Base-by-base conservation (phyloP, 2,888 invertebrate species). In the Cheilosia variabilis region DNA sequence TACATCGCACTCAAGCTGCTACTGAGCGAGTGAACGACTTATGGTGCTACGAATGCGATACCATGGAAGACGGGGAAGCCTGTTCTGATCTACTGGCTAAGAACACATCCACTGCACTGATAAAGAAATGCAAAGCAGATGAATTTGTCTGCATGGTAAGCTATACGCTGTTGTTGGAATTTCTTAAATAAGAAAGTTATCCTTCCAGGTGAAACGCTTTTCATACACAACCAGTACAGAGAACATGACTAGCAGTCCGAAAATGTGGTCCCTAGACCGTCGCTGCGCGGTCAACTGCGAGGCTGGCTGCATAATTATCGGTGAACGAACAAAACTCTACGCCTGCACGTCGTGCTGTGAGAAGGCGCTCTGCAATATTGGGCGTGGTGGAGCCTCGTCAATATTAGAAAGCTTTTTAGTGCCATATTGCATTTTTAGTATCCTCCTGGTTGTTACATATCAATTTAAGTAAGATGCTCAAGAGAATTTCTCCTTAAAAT, bases 261-360 rank as follows among this genome's bases (percentile, higher is more conserved):
- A 95, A 90, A 95, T 96, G 93, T 97, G 97, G 97, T 95, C 96
- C 0, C 90, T 97, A 76, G 96, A 97, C 91, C 93, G 97, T 13
- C 96, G 96, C 90, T 97, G 97, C 90, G 94, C 96, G 0, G 95
- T 95, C 89, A 95, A 95, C 89, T 98, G 97, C 92, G 97, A 97
- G 88, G 95, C 97, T 0, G 97, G 97, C 13, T 97, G 97, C 92
- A 97, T 97, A 89, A 94, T 97, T 63, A 97, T 98, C 87, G 97
- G 97, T 0, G 97, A 98, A 91, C 93, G 97, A 62, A 97, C 97
- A 5, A 97, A 97, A 90, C 93, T 98, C 1, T 96, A 96, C 92
- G 96, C 97, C 15, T 97, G 97, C 91, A 97, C 97, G 0, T 95
- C 96, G 0, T 97, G 97, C 90, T 97, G 97, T 91, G 95, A 95